These are phyloP conservation scores for Clanis bilineata DNA, from an alignment of 2,888 invertebrate species.

Conservation along the genomic window DNA sequence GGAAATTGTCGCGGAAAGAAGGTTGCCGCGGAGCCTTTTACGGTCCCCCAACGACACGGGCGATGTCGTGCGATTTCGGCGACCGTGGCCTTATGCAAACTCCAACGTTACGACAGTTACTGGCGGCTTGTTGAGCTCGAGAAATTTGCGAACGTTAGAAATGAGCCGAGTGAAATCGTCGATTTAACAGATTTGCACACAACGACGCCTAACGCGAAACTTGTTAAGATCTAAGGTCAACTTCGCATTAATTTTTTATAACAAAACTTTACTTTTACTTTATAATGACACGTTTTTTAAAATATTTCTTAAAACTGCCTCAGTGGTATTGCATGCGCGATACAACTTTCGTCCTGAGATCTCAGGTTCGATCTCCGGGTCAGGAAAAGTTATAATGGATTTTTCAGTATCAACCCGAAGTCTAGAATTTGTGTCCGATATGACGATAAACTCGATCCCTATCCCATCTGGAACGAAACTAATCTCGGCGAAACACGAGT, in stretches of 20 bases:
- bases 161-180: slow-evolving; percentile 26
- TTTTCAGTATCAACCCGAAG: no score
- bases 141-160: slow-evolving; percentile 42
- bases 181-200: slow-evolving; percentile 16
- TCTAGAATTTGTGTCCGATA: no score
- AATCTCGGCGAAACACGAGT: no score
- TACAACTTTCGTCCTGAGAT: no score
- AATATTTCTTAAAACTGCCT: not conserved
- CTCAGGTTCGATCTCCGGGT: no score
- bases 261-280: not conserved
- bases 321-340: not conserved
- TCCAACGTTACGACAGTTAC: slow-evolving; percentile 38
- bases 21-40: slow-evolving; percentile 35
- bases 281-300: not conserved
- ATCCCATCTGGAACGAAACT: no score
- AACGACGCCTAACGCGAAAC: slow-evolving; percentile 11
- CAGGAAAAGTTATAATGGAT: no score
- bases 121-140: slow-evolving; percentile 24
- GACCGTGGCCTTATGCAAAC: slow-evolving; percentile 54
- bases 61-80: slow-evolving; percentile 38
- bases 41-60: slow-evolving; percentile 37
- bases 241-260: not conserved
- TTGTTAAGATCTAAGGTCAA: slow-evolving; percentile 6
- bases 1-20: slow-evolving; percentile 35
- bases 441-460: no score